These are phyloP conservation scores for Anoplolepis gracilipes DNA, from an alignment of 1,140 invertebrate genomes.

Conservation along the genomic window DNA sequence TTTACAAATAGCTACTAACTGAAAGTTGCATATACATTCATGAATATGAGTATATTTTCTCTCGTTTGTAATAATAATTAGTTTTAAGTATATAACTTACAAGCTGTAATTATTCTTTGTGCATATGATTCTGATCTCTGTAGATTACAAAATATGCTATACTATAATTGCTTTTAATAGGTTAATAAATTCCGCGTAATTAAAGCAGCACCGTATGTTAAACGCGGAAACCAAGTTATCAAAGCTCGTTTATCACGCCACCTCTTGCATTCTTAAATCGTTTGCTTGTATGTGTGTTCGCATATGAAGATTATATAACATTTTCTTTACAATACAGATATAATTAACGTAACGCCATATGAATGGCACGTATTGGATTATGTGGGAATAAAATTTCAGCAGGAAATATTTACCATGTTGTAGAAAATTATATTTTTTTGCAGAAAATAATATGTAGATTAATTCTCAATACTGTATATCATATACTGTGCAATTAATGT, in stretches of 20 bases:
- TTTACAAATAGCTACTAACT: not conserved
- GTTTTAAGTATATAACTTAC: not conserved
- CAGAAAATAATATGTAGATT: not conserved
- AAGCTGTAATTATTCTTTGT: slow-evolving; percentile 13
- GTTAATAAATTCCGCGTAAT: slow-evolving; percentile 44
- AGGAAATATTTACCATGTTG: slow-evolving; percentile 14
- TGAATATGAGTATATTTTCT: not conserved
- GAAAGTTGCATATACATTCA: not conserved
- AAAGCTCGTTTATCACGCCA: slow-evolving; percentile 41
- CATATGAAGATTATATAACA: not conserved
- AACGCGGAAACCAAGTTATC: slow-evolving; percentile 28
- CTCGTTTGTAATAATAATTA: not conserved
- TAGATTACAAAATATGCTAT: slow-evolving; percentile 6
- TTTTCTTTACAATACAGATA: not conserved
- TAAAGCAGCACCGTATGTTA: slow-evolving; percentile 36
- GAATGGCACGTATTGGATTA: not conserved
- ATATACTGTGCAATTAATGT: not conserved
- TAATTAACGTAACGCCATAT: slow-evolving; percentile 23
- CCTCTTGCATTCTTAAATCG: slow-evolving; percentile 52
- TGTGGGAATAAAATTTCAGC: slow-evolving; percentile 15
- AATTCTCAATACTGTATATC: not conserved
- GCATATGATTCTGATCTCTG: not conserved
- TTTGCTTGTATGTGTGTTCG: not conserved
- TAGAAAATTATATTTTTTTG: not conserved
- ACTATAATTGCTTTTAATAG: slow-evolving; percentile 46